Conservation (phyloP, 2,888 invertebrate species). For the Parapristionchus giblindavisi region DNA sequence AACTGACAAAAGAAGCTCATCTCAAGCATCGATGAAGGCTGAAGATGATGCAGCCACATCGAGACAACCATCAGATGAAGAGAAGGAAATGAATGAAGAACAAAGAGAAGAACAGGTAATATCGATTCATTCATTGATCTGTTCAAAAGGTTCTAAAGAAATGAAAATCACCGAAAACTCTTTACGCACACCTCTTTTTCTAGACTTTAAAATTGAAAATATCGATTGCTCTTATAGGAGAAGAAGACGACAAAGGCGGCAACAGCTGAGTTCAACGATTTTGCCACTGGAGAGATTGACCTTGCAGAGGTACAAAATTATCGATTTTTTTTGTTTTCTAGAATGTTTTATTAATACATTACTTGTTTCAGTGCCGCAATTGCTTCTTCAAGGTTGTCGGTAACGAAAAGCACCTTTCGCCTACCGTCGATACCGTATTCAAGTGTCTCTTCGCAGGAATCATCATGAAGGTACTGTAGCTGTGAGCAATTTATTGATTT, state of each 20-base stretch:
- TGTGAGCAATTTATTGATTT: background rate
- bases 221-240: constrained; percentile 12
- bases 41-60: constrained; percentile 10
- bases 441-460: constrained; percentile 10
- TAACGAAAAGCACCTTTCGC: background rate
- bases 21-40: constrained; percentile 17
- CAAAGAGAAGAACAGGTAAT: constrained; percentile 24
- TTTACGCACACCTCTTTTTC: too few species aligned
- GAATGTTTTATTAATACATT: background rate
- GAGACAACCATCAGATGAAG: constrained; percentile 15
- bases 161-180: background rate
- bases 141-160: background rate
- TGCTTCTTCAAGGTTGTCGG: background rate
- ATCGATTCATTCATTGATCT: background rate
- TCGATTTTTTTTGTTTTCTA: background rate
- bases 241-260: background rate
- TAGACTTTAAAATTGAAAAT: too few species aligned
- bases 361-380: background rate
- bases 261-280: background rate
- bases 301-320: constrained; percentile 10
- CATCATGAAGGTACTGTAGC: constrained; percentile 13
- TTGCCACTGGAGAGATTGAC: background rate
- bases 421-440: constrained; percentile 8
- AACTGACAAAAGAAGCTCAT: background rate
- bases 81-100: constrained; percentile 25